Base-by-base conservation (phyloP, 2,113 vertebrate species). In the Cinclus cinclus region DNA sequence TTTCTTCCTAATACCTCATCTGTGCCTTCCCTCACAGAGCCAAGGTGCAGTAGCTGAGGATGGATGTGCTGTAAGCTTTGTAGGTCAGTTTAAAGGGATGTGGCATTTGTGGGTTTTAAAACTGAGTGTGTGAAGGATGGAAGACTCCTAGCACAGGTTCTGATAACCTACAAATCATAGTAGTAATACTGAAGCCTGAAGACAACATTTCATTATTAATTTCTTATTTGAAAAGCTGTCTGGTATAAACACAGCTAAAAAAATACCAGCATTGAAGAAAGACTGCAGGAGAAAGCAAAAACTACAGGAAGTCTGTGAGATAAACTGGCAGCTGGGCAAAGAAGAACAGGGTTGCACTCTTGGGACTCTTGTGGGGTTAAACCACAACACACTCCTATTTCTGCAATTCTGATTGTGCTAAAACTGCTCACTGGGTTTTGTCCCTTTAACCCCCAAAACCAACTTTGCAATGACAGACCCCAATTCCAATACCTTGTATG, bases 401-500 rank as follows among this genome's bases (percentile, higher is more conserved):
- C 44, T 75, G 7, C 23, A 65, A 11, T 74, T 77, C 39, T 79
- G 39, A 6, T 13, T 81, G 70, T 39, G 17, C 33, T 56, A 44
- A 37, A 80, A 42, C 47, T 83, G 5, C 13, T 83, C 7, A 20
- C 25, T 46, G 8, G 20, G 6, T 59, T 67, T 94, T 80, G 11
- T 55, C 18, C 27, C 39, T 68, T 80, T 65, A 83, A 60, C 17
- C 17, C 81, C 64, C 42, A 74, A 62, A 92, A 59, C 17, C 4
- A 73, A 27, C 27, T 91, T 63, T 50, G 20, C 35, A 85, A 49
- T 77, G 39, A 82, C 18, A 80, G 65, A 79, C 17, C 8, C 21
- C 11, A 30, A 3, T 83, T 87, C 37, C 2, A 13, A 65, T 0
- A 5, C 10, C 35, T 64, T 23, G 13, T 18, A 35, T 1, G 1